phyloP scores from a whole-genome alignment of 2,888 invertebrate species.

The Stenotaenia linearis region DNA sequence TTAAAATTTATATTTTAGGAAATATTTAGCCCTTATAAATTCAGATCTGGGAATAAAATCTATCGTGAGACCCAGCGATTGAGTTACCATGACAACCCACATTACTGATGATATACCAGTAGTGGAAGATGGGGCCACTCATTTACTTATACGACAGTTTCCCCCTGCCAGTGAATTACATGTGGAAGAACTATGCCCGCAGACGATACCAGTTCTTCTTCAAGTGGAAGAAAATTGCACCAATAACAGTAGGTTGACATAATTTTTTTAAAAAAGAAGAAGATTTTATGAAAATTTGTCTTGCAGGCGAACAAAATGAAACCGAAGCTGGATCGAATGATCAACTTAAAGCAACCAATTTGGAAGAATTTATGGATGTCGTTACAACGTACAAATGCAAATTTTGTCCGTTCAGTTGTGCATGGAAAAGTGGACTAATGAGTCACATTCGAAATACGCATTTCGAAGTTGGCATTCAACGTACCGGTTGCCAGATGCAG shows the following conservation, averaged over 20 bases:
- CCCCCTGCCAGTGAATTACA: background rate
- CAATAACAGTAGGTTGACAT: background rate
- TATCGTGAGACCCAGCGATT: no score
- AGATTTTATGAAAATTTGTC: background rate
- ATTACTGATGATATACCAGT: no score
- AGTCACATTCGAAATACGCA: slow-evolving; percentile 46
- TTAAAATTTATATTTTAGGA: no score
- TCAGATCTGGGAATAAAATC: no score
- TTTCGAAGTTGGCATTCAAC: slow-evolving; percentile 33
- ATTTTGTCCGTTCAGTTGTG: slow-evolving; percentile 52
- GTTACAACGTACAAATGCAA: slow-evolving; percentile 55
- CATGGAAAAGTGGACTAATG: slow-evolving; percentile 47
- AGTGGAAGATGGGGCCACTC: background rate
- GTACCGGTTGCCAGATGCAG: background rate
- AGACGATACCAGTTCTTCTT: slow-evolving; percentile 1
- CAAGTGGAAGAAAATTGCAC: background rate
- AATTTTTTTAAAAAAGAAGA: background rate
- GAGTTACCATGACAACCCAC: no score
- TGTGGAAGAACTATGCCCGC: background rate
- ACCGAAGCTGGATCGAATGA: background rate
- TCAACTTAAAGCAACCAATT: background rate
- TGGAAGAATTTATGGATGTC: slow-evolving; percentile 53
- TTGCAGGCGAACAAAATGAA: background rate
- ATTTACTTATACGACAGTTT: slow-evolving; percentile 21
- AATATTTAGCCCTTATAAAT: no score